Evolutionary conservation across 2,113 vertebrate genomes (phyloP).

Genomic region (Struthidea cinerea): DNA sequence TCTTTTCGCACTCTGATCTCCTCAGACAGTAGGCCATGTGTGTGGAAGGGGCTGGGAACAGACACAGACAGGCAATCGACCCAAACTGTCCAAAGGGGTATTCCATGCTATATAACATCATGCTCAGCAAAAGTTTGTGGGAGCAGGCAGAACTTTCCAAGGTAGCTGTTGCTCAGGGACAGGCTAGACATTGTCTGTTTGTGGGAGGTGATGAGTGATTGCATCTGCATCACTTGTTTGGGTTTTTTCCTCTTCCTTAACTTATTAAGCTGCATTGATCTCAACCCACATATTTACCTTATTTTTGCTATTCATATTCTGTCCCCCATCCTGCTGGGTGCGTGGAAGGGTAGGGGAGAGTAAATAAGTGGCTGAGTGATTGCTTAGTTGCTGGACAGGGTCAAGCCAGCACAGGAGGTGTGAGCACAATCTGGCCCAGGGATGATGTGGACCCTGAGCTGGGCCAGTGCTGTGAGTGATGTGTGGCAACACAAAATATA

Average conservation of each 20-base stretch:
- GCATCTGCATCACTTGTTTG: background rate
- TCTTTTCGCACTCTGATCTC: background rate
- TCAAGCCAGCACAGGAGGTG: background rate
- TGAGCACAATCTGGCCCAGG: background rate
- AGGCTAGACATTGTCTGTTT: background rate
- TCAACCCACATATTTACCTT: background rate
- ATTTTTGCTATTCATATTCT: background rate
- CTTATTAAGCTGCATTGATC: background rate
- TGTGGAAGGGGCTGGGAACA: background rate
- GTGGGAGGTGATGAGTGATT: background rate
- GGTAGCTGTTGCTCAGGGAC: background rate
- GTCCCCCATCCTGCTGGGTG: background rate
- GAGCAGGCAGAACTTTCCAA: background rate
- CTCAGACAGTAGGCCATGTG: rapidly evolving
- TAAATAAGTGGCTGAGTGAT: background rate
- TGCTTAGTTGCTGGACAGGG: background rate
- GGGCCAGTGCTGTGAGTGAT: background rate
- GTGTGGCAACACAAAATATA: background rate
- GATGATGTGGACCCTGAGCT: background rate
- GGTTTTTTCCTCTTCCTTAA: background rate
- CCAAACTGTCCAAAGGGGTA: background rate
- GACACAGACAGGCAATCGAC: background rate
- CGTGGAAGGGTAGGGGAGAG: rapidly evolving
- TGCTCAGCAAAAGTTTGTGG: background rate
- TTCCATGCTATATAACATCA: background rate